Base-by-base conservation (phyloP, 2,888 invertebrate genomes). In the Malacosoma neustria region DNA sequence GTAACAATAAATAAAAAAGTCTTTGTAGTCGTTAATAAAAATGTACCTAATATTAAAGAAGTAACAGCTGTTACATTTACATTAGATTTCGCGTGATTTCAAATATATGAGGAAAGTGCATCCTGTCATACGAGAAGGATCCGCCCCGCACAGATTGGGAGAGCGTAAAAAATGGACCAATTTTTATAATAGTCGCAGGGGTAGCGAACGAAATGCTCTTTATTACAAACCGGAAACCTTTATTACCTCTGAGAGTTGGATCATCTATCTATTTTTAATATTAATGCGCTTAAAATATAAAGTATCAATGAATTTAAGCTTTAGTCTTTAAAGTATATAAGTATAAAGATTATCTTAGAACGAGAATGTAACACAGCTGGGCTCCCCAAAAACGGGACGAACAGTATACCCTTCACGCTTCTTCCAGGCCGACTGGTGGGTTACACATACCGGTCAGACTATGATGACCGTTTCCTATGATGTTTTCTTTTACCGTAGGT, bases 111-210 rank as follows among this genome's bases (percentile, higher is more conserved):
- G 60, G 67, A 72, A 66, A 80, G 68, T 62, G 66, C 75, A 81
- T 84, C 82, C 84, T 81, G 85, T 81, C 81, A 85, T 79, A 73
- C 50, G 84, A 85, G 54, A 68, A 69, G 73, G 76, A 80, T 82
- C 85, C 85, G 82, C 84, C 74, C 54, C 76, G 62, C 70, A 64
- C 70, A 67, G 75, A 72, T 72, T 66, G 76, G 60, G 49, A 22
- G 46, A 60, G 59, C 51, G 67, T 74, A 85, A 84, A 84, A 85
- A 84, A 82, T 72, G 69, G 66, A 72, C 67, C 72, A 72, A 82
- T 82, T 80, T 77, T 82, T 76, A 76, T 84, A 81, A 84, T 76
- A 75, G 72, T 65, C 56, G 57, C 57, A 52, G 64, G 72, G 67
- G 72, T 70, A 71, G 66, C 66, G 61, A 71, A 66, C 63, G 59